Conservation (phyloP, 2,113 vertebrate genomes). For the Nesospiza acunhae region DNA sequence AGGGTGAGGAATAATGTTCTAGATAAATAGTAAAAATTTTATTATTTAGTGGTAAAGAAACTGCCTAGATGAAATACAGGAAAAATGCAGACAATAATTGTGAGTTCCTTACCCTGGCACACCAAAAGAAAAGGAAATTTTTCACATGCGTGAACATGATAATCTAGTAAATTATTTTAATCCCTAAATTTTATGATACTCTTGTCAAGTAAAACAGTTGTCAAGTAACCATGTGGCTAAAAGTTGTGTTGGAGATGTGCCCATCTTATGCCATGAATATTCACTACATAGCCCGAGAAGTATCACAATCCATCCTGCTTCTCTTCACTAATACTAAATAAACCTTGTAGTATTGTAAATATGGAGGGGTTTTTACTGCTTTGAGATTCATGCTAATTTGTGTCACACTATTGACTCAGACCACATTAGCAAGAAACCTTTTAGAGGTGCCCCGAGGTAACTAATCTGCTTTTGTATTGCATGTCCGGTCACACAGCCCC, state of each 20-base stretch:
- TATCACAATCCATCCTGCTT: neutral
- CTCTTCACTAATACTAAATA: neutral
- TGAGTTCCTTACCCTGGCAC: neutral
- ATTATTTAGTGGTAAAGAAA: neutral
- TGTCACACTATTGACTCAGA: neutral
- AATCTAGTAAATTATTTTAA: neutral
- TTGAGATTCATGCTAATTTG: neutral
- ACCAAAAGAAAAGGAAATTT: neutral
- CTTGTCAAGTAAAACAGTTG: neutral
- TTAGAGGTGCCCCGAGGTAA: neutral
- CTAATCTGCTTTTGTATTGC: neutral
- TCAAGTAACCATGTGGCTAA: neutral
- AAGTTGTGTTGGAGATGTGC: neutral
- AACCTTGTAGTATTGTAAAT: neutral
- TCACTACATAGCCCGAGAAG: neutral
- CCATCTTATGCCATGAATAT: neutral
- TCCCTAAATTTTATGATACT: neutral
- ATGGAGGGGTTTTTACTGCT: neutral
- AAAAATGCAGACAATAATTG: neutral
- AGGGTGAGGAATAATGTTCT: neutral
- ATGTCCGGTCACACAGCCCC: neutral
- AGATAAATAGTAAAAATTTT: neutral
- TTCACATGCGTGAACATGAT: neutral
- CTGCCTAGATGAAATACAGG: rapidly evolving
- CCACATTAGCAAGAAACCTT: neutral